phyloP scores from a whole-genome alignment of 2,113 vertebrate species.

The Micromys minutus region DNA sequence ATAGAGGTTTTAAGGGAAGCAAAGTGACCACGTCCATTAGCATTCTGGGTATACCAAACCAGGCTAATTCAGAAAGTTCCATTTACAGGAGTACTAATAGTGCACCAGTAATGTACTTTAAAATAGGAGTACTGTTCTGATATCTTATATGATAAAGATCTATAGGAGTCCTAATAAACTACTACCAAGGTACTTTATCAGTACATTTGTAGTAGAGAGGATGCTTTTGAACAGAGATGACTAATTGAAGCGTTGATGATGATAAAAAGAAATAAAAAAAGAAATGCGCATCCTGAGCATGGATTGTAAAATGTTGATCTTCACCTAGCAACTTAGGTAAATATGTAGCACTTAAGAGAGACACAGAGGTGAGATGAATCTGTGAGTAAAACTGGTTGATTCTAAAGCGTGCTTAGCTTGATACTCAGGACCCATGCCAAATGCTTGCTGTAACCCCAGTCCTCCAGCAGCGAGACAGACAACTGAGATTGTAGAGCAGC shows the following conservation, averaged over 20 bases:
- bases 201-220: background rate
- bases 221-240: slow-evolving; percentile 23
- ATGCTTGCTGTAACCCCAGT: background rate
- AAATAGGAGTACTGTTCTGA: no score
- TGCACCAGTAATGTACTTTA: no score
- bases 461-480: background rate
- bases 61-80: background rate
- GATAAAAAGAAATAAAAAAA: background rate
- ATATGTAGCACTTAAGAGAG: background rate
- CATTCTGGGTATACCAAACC: background rate
- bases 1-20: background rate
- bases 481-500: background rate
- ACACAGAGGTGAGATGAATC: background rate
- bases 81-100: background rate
- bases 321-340: slow-evolving; percentile 12
- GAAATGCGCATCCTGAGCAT: background rate
- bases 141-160: no score
- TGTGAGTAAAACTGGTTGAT: background rate
- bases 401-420: background rate
- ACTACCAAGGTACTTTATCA: background rate
- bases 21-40: background rate
- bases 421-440: background rate
- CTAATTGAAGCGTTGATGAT: background rate
- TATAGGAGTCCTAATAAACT: no score
- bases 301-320: background rate